Evolutionary conservation across 2,113 vertebrate genomes (phyloP).

Genomic region (Enhydra lutris): DNA sequence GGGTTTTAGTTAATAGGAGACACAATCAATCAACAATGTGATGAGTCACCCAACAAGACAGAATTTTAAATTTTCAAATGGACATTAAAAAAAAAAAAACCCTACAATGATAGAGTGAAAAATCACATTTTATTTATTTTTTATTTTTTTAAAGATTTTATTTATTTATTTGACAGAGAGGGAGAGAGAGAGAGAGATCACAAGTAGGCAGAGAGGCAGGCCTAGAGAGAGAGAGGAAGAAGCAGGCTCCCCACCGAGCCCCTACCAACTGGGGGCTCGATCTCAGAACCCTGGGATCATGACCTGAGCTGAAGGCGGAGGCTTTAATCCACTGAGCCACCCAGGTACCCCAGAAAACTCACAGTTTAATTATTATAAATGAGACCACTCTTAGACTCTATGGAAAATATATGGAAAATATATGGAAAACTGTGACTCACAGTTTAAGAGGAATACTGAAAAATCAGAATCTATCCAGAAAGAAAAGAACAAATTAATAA

Average conservation of each 20-base stretch:
- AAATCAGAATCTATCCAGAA: neutral
- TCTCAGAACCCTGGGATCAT: no score
- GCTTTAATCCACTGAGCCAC: no score
- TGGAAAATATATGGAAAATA: neutral
- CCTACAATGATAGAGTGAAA: neutral
- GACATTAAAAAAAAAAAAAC: neutral
- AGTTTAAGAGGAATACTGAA: neutral
- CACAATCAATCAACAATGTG: neutral
- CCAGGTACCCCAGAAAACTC: neutral
- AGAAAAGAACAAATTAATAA: neutral
- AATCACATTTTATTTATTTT: neutral
- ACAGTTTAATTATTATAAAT: neutral
- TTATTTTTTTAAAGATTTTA: no score
- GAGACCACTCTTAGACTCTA: neutral
- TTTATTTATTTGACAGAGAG: no score
- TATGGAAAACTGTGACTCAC: neutral
- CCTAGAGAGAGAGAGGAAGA: no score
- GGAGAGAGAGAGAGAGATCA: no score
- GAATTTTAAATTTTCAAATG: neutral
- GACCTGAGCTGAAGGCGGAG: no score
- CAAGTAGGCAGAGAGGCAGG: no score
- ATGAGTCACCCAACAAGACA: neutral
- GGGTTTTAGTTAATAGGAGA: neutral
- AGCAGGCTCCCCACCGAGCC: no score
- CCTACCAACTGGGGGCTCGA: no score